phyloP scores from a whole-genome alignment of 1,140 invertebrate species.

The Pristionchus pacificus region DNA sequence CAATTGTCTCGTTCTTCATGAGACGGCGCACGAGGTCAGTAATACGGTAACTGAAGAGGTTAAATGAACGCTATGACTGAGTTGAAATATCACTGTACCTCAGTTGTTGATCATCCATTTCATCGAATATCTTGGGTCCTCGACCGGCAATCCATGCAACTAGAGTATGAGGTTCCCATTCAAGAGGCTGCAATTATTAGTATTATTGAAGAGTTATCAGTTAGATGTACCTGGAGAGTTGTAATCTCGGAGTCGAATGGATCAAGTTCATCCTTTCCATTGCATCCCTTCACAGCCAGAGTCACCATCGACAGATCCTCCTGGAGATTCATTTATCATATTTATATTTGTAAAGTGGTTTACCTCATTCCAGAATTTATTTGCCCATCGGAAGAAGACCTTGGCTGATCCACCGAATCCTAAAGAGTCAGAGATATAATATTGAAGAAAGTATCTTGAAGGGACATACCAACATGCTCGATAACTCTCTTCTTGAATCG shows the following conservation, averaged over 20 bases:
- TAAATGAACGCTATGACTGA: too few species aligned
- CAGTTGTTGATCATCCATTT: conserved; percentile 25
- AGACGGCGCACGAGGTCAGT: not conserved
- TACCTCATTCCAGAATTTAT: conserved; percentile 22
- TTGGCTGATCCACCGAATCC: conserved; percentile 30
- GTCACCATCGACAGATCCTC: conserved; percentile 9
- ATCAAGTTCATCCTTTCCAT: conserved; percentile 21
- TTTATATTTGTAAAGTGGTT: conserved; percentile 4
- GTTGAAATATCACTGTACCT: conserved; percentile 19
- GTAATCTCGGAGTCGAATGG: conserved; percentile 29
- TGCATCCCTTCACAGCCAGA: conserved; percentile 22
- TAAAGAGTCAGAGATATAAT: too few species aligned
- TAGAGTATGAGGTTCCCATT: conserved; percentile 27
- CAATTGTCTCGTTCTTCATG: not conserved
- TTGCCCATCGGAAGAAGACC: conserved; percentile 27
- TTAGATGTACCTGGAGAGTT: conserved; percentile 10
- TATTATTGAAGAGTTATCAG: not conserved
- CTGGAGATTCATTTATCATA: too few species aligned
- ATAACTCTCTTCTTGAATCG: conserved; percentile 22
- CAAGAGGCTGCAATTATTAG: conserved; percentile 1
- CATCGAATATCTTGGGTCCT: conserved; percentile 30
- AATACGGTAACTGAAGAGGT: not conserved
- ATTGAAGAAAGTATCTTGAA: not conserved
- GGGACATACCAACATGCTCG: conserved; percentile 19
- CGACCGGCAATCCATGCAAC: conserved; percentile 35